Conservation (phyloP, 2,113 vertebrate genomes). For the Myrmophylax atrothorax region DNA sequence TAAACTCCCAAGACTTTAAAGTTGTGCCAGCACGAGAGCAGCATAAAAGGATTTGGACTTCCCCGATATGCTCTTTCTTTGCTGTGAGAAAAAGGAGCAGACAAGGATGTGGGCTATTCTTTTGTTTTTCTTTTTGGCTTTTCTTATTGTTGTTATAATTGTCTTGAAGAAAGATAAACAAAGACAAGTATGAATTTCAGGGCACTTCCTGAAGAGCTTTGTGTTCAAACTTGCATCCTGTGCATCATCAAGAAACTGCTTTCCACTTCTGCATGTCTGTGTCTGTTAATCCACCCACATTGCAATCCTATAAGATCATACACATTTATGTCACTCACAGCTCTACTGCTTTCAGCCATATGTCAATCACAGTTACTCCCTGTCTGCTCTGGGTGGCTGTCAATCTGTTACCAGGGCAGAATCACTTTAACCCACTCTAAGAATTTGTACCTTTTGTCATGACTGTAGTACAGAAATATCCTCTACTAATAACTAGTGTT, state of each 20-base stretch:
- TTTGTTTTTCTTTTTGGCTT: background rate
- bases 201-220: background rate
- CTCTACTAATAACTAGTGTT: background rate
- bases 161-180: slow-evolving; percentile 12
- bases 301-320: slow-evolving; percentile 11
- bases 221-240: slow-evolving; percentile 18
- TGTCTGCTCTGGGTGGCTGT: slow-evolving; percentile 1
- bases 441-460: background rate
- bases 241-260: background rate
- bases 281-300: slow-evolving; percentile 32
- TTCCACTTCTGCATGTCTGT: background rate
- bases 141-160: slow-evolving; percentile 16
- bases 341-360: slow-evolving; percentile 7
- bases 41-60: background rate
- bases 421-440: slow-evolving; percentile 1
- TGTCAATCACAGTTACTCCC: slow-evolving; percentile 38
- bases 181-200: slow-evolving; percentile 6
- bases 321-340: slow-evolving; percentile 28
- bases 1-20: background rate
- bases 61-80: background rate
- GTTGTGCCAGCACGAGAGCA: background rate
- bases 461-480: slow-evolving; percentile 22
- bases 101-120: background rate
- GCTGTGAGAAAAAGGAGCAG: background rate
- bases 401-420: slow-evolving; percentile 35